Percentiles rank a stretch among this genome's conserved stretches.
Conservation (phyloP, 1,140 invertebrate species). For the Bombus vancouverensis region DNA sequence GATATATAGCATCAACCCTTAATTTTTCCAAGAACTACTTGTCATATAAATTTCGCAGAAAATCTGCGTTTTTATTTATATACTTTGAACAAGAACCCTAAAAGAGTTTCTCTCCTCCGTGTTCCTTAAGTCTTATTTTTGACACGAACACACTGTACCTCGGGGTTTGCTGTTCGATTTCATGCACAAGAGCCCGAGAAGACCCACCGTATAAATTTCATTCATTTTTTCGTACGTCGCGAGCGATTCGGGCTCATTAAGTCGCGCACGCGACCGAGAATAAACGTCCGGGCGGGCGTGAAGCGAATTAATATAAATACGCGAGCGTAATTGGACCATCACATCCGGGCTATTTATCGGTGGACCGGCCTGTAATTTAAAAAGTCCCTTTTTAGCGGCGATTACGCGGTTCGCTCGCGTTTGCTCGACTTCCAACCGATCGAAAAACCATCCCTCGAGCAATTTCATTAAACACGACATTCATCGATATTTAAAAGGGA, state of each 20-base stretch:
- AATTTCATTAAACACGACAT: not conserved
- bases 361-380: constrained; percentile 51
- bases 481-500: too few species aligned
- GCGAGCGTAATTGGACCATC: constrained; percentile 59
- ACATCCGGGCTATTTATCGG: constrained; percentile 61
- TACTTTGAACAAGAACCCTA: too few species aligned
- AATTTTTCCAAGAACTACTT: not conserved
- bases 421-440: not conserved
- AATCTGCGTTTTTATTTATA: too few species aligned
- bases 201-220: constrained; percentile 41
- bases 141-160: not conserved
- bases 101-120: not conserved
- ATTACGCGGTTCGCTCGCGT: not conserved
- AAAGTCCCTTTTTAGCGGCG: constrained; percentile 19
- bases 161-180: not conserved
- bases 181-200: not conserved
- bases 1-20: not conserved
- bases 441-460: too few species aligned
- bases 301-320: constrained; percentile 62
- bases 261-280: constrained; percentile 55
- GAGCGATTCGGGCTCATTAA: constrained; percentile 50
- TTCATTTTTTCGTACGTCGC: constrained; percentile 43
- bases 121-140: not conserved
- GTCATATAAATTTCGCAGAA: not conserved
- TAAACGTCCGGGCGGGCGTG: constrained; percentile 35